Base-by-base conservation (phyloP, 2,888 invertebrate genomes). In the Julus scanicus region DNA sequence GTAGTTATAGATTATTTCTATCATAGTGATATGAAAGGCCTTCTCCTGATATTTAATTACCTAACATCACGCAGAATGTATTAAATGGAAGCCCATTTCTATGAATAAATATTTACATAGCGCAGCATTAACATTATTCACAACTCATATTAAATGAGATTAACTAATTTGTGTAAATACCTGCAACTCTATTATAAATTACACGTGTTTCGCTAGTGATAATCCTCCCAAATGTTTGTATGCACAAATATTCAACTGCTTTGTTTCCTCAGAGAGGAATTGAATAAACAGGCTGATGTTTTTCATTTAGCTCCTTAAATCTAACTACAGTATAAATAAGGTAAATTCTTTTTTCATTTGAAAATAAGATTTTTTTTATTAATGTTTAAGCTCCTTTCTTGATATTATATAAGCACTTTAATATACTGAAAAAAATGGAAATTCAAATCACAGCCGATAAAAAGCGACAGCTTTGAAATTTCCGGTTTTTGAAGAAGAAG, bases 361-460 rank as follows among this genome's bases (percentile, higher is more conserved):
- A 13, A 13, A 53, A 4, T 1, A 53, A 53, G 17, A 53, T 15
- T 53, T 15, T 29, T 80, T 80, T 80, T 80, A 80, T 80, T 37
- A 29, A 29, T 13, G 37, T 37, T 29, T 37, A 80, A 80, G 71
- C 71, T 71, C 71, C 9, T 71, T 11, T 8, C 29, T 8, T 15
- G 53, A 53, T 53, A 53, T 53, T 53, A 13, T 53, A 53, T 29
- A 71, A 8, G 80, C 13, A 71, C 71, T 71, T 71, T 29, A 29
- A 71, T 29, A n/a, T n/a, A 2, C 29, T 2, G 71, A 29, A 29
- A 29, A 29, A 71, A 71, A 29, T 37, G 29, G 80, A 80, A 80
- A 80, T 80, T 80, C 80, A 80, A 80, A 80, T 80, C 80, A 13
- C 37, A 29, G 37, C 37, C 80, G 80, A 80, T 80, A 80, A 80